phyloP scores from a whole-genome alignment of 2,113 vertebrate genomes.

The Cettia cetti region DNA sequence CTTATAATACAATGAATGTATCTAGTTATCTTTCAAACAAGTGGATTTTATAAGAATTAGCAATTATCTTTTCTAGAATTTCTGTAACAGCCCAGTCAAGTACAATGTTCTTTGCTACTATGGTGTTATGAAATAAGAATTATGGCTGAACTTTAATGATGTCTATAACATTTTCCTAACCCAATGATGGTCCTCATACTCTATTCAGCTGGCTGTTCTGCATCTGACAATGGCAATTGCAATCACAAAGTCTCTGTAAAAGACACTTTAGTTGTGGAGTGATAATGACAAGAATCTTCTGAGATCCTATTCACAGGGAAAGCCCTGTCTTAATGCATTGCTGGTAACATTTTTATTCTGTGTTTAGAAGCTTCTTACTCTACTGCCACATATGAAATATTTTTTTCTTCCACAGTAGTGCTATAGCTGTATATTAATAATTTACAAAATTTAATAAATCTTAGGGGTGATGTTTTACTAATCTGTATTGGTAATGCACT shows the following conservation, averaged over 20 bases:
- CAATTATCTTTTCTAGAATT: neutral
- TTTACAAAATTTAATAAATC: neutral
- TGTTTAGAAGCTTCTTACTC: neutral
- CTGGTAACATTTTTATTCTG: neutral
- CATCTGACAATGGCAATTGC: neutral
- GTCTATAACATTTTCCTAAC: neutral
- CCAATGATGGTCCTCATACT: neutral
- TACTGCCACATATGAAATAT: neutral
- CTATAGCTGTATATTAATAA: neutral
- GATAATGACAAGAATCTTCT: neutral
- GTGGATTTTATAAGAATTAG: neutral
- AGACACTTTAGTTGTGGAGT: neutral
- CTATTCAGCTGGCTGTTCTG: neutral
- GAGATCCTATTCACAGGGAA: neutral
- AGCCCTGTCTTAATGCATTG: neutral
- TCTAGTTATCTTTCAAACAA: neutral
- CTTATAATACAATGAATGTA: neutral
- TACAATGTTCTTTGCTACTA: neutral
- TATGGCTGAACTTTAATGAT: neutral
- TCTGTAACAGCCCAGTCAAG: neutral
- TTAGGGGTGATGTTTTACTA: neutral
- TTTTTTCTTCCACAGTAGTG: neutral
- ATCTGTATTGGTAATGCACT: fast-evolving
- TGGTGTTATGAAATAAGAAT: neutral
- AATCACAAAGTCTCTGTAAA: neutral